phyloP scores from a whole-genome alignment of 2,113 vertebrate genomes.

The Proteles cristata region DNA sequence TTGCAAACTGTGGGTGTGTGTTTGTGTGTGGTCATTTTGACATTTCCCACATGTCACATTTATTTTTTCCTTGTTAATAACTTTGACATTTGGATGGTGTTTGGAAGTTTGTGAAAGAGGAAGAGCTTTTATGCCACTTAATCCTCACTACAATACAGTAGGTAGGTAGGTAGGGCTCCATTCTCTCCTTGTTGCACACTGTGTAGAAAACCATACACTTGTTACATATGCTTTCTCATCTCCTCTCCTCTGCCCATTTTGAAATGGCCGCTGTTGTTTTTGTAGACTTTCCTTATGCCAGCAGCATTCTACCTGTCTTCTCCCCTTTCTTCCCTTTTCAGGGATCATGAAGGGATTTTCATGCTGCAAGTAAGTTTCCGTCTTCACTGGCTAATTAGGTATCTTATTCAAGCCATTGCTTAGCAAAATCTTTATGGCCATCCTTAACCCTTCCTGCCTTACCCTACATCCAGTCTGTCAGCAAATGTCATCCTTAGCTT shows the following conservation, averaged over 20 bases:
- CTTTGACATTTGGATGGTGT: neutral
- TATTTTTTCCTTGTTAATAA: neutral
- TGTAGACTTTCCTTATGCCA: fast-evolving
- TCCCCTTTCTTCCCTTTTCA: neutral
- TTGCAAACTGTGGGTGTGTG: neutral
- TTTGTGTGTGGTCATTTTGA: neutral
- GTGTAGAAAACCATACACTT: fast-evolving
- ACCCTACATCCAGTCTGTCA: neutral
- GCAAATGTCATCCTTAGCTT: neutral
- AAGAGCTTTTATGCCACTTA: neutral
- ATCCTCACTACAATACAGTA: neutral
- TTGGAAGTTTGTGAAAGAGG: neutral
- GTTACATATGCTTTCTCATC: fast-evolving
- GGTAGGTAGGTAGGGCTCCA: neutral
- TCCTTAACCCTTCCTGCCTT: neutral
- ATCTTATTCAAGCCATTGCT: neutral
- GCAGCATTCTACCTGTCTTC: neutral
- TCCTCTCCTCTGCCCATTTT: neutral
- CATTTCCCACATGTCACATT: neutral
- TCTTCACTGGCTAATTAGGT: neutral
- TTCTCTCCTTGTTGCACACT: neutral
- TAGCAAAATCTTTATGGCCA: neutral
- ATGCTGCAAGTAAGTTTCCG: neutral
- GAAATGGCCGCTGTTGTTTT: neutral
- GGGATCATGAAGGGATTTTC: neutral